Evolutionary conservation across 2,113 vertebrate genomes (phyloP), one percentile per base, ranked within the genome.

Genomic region (Dascyllus trimaculatus): DNA sequence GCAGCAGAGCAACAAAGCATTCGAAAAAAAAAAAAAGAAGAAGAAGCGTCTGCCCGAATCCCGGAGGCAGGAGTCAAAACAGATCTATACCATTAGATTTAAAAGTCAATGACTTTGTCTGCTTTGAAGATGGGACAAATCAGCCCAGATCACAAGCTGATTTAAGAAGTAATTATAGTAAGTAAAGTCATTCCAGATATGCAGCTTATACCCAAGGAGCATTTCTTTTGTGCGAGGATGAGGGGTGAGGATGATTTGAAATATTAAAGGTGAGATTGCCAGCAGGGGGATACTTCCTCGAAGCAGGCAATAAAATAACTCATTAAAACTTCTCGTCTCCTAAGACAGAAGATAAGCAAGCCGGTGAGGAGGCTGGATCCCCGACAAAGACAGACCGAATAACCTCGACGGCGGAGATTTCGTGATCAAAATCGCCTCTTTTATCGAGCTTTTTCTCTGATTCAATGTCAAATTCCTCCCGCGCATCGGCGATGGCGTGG

Each of bases 271-370:
- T 86, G 87, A 85, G 88, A 85, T 84, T 77, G 81, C 71, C 40
- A 52, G 83, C 70, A 63, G 79, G 85, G 81, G 88, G 57, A 82
- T 78, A 54, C 76, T 79, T 67, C 75, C 70, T 85, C 72, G 64
- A 82, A 89, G 80, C 81, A 62, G 21, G 81, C 71, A 89, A 92
- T 92, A 89, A 92, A 93, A 91, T 84, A 85, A 89, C 91, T 93
- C 87, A 93, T 94, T 94, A 94, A 93, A 93, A 92, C 81, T 79
- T 78, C 78, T 78, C 29, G 49, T 91, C 90, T 93, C 89, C 60
- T 26, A 84, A 90, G 90, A 83, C 85, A 71, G 71, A 48, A 88
- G 89, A 92, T 91, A 92, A 88, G 90, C 81, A 89, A 71, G 13
- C 8, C 75, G 80, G 75, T 79, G 69, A 72, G 64, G 46, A 80